These are phyloP conservation scores for Athrips mouffetella DNA, from an alignment of 2,888 invertebrate genomes.

Conservation along the genomic window DNA sequence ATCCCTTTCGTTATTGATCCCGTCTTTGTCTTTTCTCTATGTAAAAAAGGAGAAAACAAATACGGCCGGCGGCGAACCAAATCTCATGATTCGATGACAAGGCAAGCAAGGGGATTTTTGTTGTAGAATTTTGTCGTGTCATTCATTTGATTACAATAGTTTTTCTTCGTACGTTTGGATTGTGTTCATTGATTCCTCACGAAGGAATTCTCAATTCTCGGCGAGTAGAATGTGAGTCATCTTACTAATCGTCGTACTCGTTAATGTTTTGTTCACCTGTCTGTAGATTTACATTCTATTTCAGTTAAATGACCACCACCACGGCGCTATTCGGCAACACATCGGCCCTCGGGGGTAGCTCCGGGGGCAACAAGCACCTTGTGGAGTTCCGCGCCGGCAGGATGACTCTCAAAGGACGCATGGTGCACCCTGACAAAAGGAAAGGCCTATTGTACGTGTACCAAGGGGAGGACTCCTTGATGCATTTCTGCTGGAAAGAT, in stretches of 20 bases:
- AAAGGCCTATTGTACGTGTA: slow-evolving; percentile 97
- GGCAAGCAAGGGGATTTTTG: too few species aligned
- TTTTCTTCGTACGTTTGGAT: too few species aligned
- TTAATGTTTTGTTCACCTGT: neutral
- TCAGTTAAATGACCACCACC: slow-evolving; percentile 77
- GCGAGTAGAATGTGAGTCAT: slow-evolving; percentile 1
- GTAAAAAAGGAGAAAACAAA: too few species aligned
- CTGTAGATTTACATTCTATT: neutral
- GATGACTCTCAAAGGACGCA: slow-evolving; percentile 95
- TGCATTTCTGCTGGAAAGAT: slow-evolving; percentile 99
- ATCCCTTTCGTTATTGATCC: too few species aligned
- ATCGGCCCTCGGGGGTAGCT: slow-evolving; percentile 86
- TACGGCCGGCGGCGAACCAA: too few species aligned
- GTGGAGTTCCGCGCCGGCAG: slow-evolving; percentile 98
- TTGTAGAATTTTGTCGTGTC: slow-evolving; percentile 21
- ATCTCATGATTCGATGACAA: too few species aligned
- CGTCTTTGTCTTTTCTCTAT: too few species aligned
- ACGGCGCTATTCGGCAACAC: slow-evolving; percentile 87
- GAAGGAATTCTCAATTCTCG: slow-evolving; percentile 7
- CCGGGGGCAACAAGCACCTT: slow-evolving; percentile 91
- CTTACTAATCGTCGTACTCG: neutral
- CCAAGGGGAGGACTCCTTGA: slow-evolving; percentile 97
- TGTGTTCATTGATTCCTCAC: too few species aligned
- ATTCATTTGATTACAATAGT: slow-evolving; percentile 14
- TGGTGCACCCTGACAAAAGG: slow-evolving; percentile 95